Base-by-base conservation (phyloP, 1,140 invertebrate species). In the Saccostrea echinata region DNA sequence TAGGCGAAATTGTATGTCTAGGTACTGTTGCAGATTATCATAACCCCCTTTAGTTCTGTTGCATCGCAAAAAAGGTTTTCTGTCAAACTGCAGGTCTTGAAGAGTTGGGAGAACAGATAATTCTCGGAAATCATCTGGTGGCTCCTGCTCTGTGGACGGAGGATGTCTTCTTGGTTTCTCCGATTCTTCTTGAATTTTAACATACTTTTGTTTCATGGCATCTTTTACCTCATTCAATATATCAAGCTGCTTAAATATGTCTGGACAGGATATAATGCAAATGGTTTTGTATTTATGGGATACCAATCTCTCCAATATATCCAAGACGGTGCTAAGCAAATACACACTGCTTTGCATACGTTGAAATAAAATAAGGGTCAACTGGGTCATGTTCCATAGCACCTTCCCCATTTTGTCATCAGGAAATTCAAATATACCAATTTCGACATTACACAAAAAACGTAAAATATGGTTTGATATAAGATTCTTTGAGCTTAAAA, bases 1-100 rank as follows among this genome's bases (percentile, higher is more conserved):
- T 3, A 98, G 94, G 16, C 97, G 94, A 92, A 97, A 97, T 90
- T 98, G 97, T 0, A 97, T 95, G 91, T 97, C 97, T 16, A 98
- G 93, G 92, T 98, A 98, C 90, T 97, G 96, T 43, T 97, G 95
- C 0, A 96, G 94, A 92, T 96, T 94, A 9, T 94, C 90, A 93
- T 97, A 97, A 0, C 94, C 91, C 3, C 97, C 97, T 52, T 96
- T 90, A 0, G 96, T 92, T 68, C 96, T 96, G 92, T 97, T 97
- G 16, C 95, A 94, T 3, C 96, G 94, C 13, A 97, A 88, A 93
- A 95, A 96, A 27, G 94, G 92, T 64, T 89, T 88, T 52, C 91
- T 82, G 27, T 91, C 84, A 21, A 89, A 83, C 11, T 92, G 85
- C 33, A 95, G 86, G 83, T 95, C 94, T 27, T 82, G 81, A 2